These are phyloP conservation scores for Tricholaema leucomelas DNA, from an alignment of 2,113 vertebrate genomes.

Conservation along the genomic window DNA sequence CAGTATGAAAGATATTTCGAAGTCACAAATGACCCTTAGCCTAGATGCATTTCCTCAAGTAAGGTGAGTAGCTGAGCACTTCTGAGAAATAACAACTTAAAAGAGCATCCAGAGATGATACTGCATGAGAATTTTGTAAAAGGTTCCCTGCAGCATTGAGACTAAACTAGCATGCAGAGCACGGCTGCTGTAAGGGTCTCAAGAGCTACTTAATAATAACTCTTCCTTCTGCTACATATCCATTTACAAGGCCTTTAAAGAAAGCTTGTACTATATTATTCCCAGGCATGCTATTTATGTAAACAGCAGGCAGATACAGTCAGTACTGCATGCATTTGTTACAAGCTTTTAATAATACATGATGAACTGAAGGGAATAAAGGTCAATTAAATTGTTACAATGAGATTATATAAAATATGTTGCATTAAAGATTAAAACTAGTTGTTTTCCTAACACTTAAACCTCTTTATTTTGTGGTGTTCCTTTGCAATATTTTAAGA, in stretches of 20 bases:
- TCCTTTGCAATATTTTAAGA: not conserved
- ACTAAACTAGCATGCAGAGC: not conserved
- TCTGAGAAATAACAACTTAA: not conserved
- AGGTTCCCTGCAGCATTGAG: not conserved
- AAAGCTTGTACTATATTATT: not conserved
- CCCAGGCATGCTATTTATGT: slow-evolving; percentile 29
- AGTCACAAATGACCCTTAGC: not conserved
- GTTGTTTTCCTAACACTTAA: not conserved
- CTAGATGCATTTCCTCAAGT: not conserved
- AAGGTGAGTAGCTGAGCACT: not conserved
- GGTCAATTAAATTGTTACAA: slow-evolving; percentile 44
- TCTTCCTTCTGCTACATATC: not conserved
- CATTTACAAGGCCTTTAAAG: not conserved
- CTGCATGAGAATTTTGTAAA: not conserved
- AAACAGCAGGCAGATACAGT: slow-evolving; percentile 12
- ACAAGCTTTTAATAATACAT: slow-evolving; percentile 59
- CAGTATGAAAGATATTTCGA: not conserved
- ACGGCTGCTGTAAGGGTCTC: not conserved
- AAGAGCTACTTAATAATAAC: not conserved
- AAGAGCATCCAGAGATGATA: not conserved
- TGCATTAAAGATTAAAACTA: slow-evolving; percentile 39
- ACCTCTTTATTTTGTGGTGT: not conserved
- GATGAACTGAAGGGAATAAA: slow-evolving; percentile 10
- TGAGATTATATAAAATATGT: not conserved
- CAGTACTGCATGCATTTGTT: not conserved